Conservation (phyloP, 2,797 vertebrate species). For the Cheirogaleus major region DNA sequence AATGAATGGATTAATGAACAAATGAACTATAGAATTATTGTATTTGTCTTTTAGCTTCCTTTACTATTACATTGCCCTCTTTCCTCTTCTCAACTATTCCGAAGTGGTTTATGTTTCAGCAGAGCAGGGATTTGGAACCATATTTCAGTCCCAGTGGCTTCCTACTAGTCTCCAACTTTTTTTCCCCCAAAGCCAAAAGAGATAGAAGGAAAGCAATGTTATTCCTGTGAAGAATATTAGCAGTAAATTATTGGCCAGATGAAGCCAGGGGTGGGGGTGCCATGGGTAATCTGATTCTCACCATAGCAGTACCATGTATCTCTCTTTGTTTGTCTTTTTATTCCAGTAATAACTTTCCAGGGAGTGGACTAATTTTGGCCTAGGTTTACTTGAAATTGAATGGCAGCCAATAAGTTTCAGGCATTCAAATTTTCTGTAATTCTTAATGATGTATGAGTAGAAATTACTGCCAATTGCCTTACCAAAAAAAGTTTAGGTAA, state of each 20-base stretch:
- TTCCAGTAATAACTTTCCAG: neutral
- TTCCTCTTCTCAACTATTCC: neutral
- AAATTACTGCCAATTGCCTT: neutral
- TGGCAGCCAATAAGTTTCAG: neutral
- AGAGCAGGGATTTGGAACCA: neutral
- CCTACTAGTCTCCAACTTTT: neutral
- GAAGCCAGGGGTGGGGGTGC: fast-evolving
- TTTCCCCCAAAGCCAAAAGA: neutral
- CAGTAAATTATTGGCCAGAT: neutral
- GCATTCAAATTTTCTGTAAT: constrained; percentile 11
- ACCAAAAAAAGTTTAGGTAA: neutral
- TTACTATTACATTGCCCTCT: neutral
- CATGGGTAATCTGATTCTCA: neutral
- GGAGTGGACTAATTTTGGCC: neutral
- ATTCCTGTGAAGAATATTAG: neutral
- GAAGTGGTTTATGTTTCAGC: neutral
- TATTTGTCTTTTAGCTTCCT: neutral
- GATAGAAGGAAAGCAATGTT: neutral
- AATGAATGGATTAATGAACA: neutral
- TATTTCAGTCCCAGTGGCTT: neutral
- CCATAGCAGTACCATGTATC: neutral
- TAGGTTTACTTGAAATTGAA: neutral
- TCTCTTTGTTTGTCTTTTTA: neutral
- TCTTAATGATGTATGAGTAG: neutral
- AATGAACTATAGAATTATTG: neutral